Conservation (phyloP, 2,888 invertebrate genomes). For the Hirtodrosophila confusa region DNA sequence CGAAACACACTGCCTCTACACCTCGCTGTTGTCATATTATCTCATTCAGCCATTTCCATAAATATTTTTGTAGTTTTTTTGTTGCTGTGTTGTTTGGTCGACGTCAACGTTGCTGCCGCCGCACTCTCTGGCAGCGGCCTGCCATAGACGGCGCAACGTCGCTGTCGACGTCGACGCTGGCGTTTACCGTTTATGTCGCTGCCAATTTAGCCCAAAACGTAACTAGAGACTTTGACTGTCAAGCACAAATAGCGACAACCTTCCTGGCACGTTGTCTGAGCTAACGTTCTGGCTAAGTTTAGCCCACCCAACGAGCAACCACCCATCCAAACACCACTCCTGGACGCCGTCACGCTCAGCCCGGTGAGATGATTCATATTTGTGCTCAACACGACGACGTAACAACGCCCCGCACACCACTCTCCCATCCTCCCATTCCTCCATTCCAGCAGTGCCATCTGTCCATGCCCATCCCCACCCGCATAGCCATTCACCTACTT, state of each 20-base stretch:
- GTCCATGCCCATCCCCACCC: constrained; percentile 70
- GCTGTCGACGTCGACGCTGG: constrained; percentile 28
- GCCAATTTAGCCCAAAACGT: constrained; percentile 45
- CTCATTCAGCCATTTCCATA: constrained; percentile 68
- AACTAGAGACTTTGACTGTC: constrained; percentile 43
- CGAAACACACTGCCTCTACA: constrained; percentile 30
- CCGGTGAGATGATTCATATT: constrained; percentile 75
- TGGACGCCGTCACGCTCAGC: constrained; percentile 58
- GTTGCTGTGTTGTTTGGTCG: constrained; percentile 31
- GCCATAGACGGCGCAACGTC: constrained; percentile 56
- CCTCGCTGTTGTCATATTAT: constrained; percentile 69
- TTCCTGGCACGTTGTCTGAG: constrained; percentile 46
- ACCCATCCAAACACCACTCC: constrained; percentile 40
- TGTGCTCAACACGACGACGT: constrained; percentile 51
- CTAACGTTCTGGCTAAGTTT: constrained; percentile 30
- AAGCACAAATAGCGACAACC: constrained; percentile 11
- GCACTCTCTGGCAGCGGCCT: constrained; percentile 24
- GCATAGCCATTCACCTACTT: constrained; percentile 71
- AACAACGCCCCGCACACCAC: constrained; percentile 53
- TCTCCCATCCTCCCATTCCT: constrained; percentile 1
- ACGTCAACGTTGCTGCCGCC: constrained; percentile 30
- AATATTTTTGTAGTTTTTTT: constrained; percentile 40
- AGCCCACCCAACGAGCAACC: constrained; percentile 34
- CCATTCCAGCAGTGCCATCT: constrained; percentile 49
- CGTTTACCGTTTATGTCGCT: constrained; percentile 50